Conservation (phyloP, 2,888 invertebrate species). For the Slavum lentiscoides region DNA sequence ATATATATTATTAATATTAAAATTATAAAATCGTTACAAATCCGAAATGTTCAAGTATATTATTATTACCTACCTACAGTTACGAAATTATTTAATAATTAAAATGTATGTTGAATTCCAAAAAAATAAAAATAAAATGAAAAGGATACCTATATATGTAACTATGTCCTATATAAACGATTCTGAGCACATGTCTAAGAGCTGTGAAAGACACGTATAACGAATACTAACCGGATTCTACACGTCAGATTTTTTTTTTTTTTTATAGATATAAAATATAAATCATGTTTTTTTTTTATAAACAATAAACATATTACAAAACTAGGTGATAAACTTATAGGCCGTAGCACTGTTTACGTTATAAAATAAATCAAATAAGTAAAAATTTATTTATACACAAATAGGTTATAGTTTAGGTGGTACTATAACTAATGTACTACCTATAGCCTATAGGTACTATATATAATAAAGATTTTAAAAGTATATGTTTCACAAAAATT, state of each 20-base stretch:
- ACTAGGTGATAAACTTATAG: neutral
- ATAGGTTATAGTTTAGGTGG: too few relatives aligned
- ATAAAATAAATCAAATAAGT: neutral
- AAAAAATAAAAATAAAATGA: neutral
- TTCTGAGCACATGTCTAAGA: conserved; percentile 42
- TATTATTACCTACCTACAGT: too few relatives aligned
- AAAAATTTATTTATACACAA: neutral
- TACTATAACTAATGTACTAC: too few relatives aligned
- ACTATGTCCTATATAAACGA: conserved; percentile 13
- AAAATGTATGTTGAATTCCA: neutral
- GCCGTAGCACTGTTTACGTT: neutral
- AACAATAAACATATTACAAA: neutral
- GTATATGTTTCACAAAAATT: too few relatives aligned
- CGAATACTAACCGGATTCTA: conserved; percentile 50
- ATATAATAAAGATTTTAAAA: too few relatives aligned
- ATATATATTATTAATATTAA: too few relatives aligned
- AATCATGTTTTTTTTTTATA: conserved; percentile 18
- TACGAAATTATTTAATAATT: too few relatives aligned
- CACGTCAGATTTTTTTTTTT: conserved; percentile 36
- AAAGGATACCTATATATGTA: conserved; percentile 3
- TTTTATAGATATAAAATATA: neutral
- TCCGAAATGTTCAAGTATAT: too few relatives aligned
- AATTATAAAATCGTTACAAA: too few relatives aligned
- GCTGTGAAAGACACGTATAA: conserved; percentile 51
- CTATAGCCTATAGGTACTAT: too few relatives aligned